Evolutionary conservation across 2,113 vertebrate species (phyloP).

Genomic region (Actinemys pallida): DNA sequence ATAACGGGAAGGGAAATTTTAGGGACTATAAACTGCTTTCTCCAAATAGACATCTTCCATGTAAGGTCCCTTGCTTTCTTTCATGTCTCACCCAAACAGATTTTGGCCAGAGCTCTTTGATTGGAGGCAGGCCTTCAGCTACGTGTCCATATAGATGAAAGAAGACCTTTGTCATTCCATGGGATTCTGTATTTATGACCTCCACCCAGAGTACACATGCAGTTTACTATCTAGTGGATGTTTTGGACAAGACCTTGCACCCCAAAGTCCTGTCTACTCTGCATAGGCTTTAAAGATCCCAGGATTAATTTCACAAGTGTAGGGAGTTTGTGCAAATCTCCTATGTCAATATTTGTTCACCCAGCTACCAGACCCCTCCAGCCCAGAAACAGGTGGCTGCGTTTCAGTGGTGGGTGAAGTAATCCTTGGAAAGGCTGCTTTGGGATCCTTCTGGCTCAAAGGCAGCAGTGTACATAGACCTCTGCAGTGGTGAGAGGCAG

Average conservation of each 20-base stretch:
- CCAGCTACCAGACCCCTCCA: not conserved
- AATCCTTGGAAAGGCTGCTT: not conserved
- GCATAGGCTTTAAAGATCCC: not conserved
- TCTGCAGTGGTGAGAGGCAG: not conserved
- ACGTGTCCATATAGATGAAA: slow-evolving; percentile 5
- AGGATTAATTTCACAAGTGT: not conserved
- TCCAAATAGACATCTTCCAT: not conserved
- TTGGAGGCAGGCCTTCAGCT: not conserved
- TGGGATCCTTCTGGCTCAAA: not conserved
- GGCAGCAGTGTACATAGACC: not conserved
- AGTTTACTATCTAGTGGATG: not conserved
- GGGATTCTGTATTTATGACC: slow-evolving; percentile 4
- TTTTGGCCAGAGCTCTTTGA: not conserved
- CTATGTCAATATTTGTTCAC: not conserved
- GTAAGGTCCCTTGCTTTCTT: not conserved
- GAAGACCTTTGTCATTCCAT: not conserved
- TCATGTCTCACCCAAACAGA: not conserved
- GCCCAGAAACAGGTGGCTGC: not conserved
- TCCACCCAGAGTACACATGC: not conserved
- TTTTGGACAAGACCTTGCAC: not conserved
- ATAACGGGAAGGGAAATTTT: too few relatives aligned
- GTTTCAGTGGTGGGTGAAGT: not conserved
- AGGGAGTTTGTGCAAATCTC: not conserved
- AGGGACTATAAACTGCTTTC: too few relatives aligned
- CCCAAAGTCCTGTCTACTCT: not conserved